phyloP scores from a whole-genome alignment of 2,888 invertebrate species.

The Lycophotia porphyrea region DNA sequence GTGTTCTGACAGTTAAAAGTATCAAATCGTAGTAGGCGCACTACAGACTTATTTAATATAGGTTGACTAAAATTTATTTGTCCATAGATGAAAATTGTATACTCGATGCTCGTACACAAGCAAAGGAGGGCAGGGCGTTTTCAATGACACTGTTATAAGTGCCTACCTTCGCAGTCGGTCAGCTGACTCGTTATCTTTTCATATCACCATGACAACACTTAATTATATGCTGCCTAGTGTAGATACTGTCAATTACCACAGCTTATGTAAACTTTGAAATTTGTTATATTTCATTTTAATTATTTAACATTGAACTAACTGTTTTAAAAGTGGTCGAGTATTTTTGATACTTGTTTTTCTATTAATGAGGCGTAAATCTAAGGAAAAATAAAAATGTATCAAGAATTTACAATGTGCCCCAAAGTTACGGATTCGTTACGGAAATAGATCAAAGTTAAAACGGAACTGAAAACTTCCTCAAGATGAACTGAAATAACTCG shows the following conservation, averaged over 20 bases:
- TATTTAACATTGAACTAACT: slow-evolving; percentile 1
- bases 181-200: slow-evolving; percentile 81
- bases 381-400: neutral
- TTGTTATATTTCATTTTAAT: no score
- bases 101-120: slow-evolving; percentile 68
- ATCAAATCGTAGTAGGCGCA: slow-evolving; percentile 71
- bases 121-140: slow-evolving; percentile 84
- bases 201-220: slow-evolving; percentile 69
- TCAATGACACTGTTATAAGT: slow-evolving; percentile 83
- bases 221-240: slow-evolving; percentile 51
- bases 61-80: slow-evolving; percentile 83
- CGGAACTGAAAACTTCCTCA: neutral
- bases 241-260: slow-evolving; percentile 47
- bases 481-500: neutral
- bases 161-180: slow-evolving; percentile 68
- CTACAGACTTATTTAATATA: slow-evolving; percentile 66
- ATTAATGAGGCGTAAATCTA: neutral
- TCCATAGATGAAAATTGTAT: slow-evolving; percentile 82
- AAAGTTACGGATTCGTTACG: neutral
- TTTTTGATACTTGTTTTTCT: neutral
- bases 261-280: slow-evolving; percentile 32
- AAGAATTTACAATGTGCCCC: neutral
- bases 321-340: neutral
- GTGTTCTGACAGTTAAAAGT: slow-evolving; percentile 40
- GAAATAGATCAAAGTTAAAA: slow-evolving; percentile 11